Conservation (phyloP, 2,113 vertebrate genomes). For the Hemichromis elongatus region DNA sequence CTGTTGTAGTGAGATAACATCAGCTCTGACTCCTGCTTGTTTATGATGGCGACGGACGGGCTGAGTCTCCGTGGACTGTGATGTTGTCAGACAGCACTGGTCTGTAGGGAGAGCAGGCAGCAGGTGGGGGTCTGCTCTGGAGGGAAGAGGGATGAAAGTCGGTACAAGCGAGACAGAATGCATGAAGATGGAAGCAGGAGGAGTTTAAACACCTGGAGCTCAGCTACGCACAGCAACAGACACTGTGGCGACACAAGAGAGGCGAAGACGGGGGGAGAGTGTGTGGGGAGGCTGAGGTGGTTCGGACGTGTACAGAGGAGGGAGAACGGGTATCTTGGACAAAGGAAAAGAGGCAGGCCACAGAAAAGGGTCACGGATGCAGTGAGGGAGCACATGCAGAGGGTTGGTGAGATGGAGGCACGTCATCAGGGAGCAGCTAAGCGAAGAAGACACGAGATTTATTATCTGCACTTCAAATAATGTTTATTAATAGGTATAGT, state of each 20-base stretch:
- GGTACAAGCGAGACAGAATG: too few species aligned
- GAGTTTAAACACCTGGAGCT: not conserved
- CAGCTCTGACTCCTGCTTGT: not conserved
- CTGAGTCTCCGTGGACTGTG: not conserved
- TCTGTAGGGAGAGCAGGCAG: not conserved
- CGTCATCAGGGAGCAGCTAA: too few species aligned
- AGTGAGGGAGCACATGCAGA: not conserved
- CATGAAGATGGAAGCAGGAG: not conserved
- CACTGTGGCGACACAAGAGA: not conserved
- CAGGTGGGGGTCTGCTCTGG: not conserved
- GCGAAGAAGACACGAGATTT: not conserved
- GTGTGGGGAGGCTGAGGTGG: not conserved
- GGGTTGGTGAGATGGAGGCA: too few species aligned
- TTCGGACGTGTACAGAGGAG: not conserved
- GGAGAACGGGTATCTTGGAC: not conserved
- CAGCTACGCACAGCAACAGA: not conserved
- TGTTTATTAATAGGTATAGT: not conserved
- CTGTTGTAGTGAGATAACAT: not conserved
- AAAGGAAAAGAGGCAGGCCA: not conserved
- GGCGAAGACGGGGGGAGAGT: not conserved
- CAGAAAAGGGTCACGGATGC: not conserved
- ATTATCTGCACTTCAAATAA: not conserved
- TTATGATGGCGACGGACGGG: not conserved
- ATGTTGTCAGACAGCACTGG: too few species aligned
- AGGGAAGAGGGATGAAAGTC: not conserved